Percentiles rank a stretch among this genome's conserved stretches.
These are phyloP conservation scores for Mobula hypostoma DNA, from an alignment of 2,113 vertebrate species.

Conservation along the genomic window DNA sequence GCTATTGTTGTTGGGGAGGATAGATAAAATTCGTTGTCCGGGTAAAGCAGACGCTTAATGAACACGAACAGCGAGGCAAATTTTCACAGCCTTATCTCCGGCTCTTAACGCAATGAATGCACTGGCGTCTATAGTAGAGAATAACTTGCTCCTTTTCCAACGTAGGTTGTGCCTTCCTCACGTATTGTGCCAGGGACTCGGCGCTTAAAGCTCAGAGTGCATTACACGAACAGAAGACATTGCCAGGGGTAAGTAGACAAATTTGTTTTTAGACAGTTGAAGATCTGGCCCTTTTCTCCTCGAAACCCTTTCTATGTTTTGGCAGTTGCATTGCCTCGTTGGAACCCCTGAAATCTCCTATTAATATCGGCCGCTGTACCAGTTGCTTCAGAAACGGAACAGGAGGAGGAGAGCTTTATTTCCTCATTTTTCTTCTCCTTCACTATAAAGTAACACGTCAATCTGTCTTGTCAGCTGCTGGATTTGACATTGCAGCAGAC, in stretches of 20 bases:
- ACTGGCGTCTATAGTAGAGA: not conserved
- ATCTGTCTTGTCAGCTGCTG: slow-evolving; percentile 20
- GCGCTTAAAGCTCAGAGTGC: slow-evolving; percentile 85
- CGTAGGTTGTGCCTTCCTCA: slow-evolving; percentile 84
- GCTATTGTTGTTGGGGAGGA: not conserved
- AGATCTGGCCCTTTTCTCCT: not conserved
- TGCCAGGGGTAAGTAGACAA: slow-evolving; percentile 73
- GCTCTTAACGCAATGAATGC: not conserved
- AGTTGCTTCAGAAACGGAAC: slow-evolving; percentile 13
- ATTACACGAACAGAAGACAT: slow-evolving; percentile 82
- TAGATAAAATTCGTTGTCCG: not conserved
- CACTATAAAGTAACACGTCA: not conserved
- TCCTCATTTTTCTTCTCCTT: not conserved
- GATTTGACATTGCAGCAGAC: slow-evolving; percentile 25
- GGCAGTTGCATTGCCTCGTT: not conserved
- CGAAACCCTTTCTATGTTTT: not conserved
- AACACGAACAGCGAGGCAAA: not conserved
- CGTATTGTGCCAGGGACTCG: slow-evolving; percentile 84
- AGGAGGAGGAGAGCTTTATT: not conserved
- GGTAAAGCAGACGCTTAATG: not conserved
- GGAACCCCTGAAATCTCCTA: not conserved
- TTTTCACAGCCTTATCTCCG: not conserved
- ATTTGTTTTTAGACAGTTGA: not conserved
- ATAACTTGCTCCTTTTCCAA: slow-evolving; percentile 45
- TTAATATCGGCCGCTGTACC: not conserved